Percentiles rank a stretch among this genome's conserved stretches.
Conservation (phyloP, 1,140 invertebrate genomes). For the Sipha flava region DNA sequence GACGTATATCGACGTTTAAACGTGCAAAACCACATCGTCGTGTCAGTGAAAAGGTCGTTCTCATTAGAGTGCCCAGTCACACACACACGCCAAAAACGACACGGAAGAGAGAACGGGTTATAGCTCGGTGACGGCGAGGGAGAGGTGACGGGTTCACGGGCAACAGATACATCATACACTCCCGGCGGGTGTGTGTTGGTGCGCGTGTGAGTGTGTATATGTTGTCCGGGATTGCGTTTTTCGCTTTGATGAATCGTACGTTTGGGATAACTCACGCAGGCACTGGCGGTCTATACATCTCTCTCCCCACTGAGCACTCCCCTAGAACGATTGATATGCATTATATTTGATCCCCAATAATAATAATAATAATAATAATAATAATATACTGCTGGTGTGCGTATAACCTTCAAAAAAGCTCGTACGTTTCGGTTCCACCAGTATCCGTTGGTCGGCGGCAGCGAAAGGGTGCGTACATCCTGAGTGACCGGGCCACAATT, state of each 20-base stretch:
- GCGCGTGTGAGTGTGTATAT: not conserved
- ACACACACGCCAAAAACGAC: not conserved
- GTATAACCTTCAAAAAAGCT: not conserved
- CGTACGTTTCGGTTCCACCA: not conserved
- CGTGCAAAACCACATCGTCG: not conserved
- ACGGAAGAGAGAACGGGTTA: not conserved
- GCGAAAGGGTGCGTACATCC: not conserved
- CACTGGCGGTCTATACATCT: not conserved
- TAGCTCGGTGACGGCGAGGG: not conserved
- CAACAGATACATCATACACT: slow-evolving; percentile 27
- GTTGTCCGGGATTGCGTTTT: slow-evolving; percentile 18
- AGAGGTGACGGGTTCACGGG: not conserved
- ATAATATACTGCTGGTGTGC: no score
- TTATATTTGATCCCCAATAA: slow-evolving; percentile 4
- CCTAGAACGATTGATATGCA: slow-evolving; percentile 21
- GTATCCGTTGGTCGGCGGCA: no score
- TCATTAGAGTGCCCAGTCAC: not conserved
- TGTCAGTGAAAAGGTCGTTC: not conserved
- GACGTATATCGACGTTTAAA: not conserved
- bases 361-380: not conserved
- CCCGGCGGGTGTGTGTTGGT: not conserved
- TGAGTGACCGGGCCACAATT: not conserved
- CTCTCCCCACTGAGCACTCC: no score
- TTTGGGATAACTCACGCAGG: not conserved
- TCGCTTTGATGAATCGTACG: slow-evolving; percentile 27